Evolutionary conservation across 2,888 invertebrate genomes (phyloP).

Genomic region (Acronicta alni): DNA sequence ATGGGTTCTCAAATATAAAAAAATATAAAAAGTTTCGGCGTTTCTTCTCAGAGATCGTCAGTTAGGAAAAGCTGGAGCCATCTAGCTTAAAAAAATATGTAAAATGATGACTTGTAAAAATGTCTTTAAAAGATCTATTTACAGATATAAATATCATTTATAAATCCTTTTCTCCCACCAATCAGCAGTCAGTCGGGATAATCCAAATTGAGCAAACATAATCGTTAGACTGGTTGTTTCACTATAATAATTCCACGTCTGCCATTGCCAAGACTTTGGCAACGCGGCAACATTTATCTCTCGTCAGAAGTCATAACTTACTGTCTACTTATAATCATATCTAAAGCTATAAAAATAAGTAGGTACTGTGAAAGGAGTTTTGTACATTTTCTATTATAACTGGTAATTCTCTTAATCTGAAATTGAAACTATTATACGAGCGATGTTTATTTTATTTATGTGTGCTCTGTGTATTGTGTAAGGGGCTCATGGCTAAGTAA

Average conservation of each 20-base stretch:
- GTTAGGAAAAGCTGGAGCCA: too few species aligned
- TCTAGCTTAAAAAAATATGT: too few species aligned
- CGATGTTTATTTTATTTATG: too few species aligned
- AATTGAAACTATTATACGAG: too few species aligned
- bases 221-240: constrained; percentile 48
- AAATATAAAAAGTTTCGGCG: constrained; percentile 38
- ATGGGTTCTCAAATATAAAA: constrained; percentile 41
- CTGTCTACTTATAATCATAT: constrained; percentile 53
- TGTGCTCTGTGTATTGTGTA: too few species aligned
- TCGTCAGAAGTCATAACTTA: constrained; percentile 60
- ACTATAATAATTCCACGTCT: constrained; percentile 33
- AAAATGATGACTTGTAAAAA: too few species aligned
- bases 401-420: too few species aligned
- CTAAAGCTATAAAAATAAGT: constrained; percentile 31
- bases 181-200: constrained; percentile 55
- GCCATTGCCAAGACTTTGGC: constrained; percentile 35
- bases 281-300: constrained; percentile 56
- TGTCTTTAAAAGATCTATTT: too few species aligned
- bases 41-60: too few species aligned
- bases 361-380: constrained; percentile 2
- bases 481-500: too few species aligned
- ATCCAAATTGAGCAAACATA: constrained; percentile 57
- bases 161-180: constrained; percentile 48
- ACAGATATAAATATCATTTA: too few species aligned
- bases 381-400: not conserved